These are phyloP conservation scores for Oscheius myriophilus DNA, from an alignment of 2,888 invertebrate genomes.

Conservation along the genomic window DNA sequence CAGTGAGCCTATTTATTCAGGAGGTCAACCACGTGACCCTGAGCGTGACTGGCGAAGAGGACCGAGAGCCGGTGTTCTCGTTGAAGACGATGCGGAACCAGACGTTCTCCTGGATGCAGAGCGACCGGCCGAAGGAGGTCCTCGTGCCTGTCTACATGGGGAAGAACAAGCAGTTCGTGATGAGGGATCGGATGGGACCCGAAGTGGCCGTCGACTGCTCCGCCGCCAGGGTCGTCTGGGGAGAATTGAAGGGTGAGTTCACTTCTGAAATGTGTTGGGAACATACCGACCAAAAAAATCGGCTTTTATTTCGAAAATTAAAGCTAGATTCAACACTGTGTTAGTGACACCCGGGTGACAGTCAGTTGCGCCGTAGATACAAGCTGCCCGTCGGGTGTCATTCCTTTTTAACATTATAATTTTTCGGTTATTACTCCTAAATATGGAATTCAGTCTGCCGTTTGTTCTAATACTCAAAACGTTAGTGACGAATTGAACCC, in stretches of 20 bases:
- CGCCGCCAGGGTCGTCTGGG: constrained; percentile 5
- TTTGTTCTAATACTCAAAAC: no score
- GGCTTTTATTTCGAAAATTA: not conserved
- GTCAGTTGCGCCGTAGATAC: no score
- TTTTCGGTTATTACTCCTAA: no score
- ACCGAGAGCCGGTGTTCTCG: constrained; percentile 3
- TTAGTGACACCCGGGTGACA: no score
- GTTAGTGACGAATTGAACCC: no score
- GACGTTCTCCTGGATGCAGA: constrained; percentile 17
- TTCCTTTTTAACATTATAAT: no score
- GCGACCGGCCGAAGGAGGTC: constrained; percentile 14
- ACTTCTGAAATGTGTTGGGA: no score
- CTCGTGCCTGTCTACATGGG: constrained; percentile 24
- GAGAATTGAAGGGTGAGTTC: constrained; percentile 9
- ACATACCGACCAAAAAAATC: no score
- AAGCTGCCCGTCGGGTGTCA: no score
- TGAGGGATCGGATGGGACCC: not conserved
- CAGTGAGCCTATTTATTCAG: not conserved
- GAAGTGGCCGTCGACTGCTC: not conserved
- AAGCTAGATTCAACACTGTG: no score
- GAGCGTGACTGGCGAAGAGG: not conserved
- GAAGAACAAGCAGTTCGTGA: not conserved
- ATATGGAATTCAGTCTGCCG: no score
- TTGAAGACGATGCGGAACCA: not conserved
- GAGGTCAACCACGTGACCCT: constrained; percentile 11